These are phyloP conservation scores for Hemicrepidius hirtus DNA, from an alignment of 2,888 invertebrate species.

Conservation along the genomic window DNA sequence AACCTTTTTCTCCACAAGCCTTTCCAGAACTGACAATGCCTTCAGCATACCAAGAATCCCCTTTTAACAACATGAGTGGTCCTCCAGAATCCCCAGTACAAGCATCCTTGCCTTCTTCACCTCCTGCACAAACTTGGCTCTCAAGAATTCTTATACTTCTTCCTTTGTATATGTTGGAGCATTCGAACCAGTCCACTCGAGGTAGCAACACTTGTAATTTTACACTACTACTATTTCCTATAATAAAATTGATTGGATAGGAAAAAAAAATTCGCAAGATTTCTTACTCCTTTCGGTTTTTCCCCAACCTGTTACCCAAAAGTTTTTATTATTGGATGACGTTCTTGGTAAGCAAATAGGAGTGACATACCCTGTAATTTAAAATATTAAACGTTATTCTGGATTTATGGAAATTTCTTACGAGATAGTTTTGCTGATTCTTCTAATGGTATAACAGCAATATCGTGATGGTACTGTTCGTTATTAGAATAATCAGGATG, in stretches of 20 bases:
- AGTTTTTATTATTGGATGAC: slow-evolving; percentile 48
- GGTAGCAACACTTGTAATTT: not conserved
- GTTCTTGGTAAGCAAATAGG: slow-evolving; percentile 65
- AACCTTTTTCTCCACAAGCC: slow-evolving; percentile 79
- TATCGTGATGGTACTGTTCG: slow-evolving; percentile 69
- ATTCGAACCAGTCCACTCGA: no score
- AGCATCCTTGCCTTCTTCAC: slow-evolving; percentile 80
- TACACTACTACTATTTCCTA: not conserved
- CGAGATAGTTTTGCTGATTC: slow-evolving; percentile 70
- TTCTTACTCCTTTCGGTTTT: slow-evolving; percentile 69
- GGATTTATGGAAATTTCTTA: slow-evolving; percentile 59
- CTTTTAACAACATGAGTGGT: slow-evolving; percentile 79
- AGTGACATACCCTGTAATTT: slow-evolving; percentile 64
- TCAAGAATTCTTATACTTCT: no score
- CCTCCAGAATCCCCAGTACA: slow-evolving; percentile 88
- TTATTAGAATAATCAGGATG: slow-evolving; percentile 70
- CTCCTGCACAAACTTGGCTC: slow-evolving; percentile 79
- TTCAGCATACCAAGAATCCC: slow-evolving; percentile 75
- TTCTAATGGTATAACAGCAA: slow-evolving; percentile 72
- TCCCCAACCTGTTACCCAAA: slow-evolving; percentile 75
- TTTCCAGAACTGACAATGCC: slow-evolving; percentile 83
- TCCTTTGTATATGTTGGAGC: no score
- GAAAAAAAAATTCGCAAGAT: no score
- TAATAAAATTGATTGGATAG: no score
- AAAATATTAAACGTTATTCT: not conserved